Evolutionary conservation across 2,113 vertebrate species (phyloP), one percentile per base, ranked within the genome.

Genomic region (Osmerus mordax): DNA sequence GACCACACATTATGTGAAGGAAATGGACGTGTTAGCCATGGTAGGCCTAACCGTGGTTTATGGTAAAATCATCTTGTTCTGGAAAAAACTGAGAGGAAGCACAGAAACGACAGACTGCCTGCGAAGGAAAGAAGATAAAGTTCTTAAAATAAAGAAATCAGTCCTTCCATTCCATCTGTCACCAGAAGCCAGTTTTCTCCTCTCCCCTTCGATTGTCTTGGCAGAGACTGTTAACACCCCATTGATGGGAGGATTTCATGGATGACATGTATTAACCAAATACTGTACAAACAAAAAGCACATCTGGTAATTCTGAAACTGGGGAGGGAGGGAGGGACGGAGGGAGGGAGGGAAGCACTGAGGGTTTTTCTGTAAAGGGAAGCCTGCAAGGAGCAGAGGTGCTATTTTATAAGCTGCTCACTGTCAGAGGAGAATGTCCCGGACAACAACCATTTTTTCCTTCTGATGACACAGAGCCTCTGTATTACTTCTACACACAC

Each of bases 121-220:
- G 83, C 81, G 85, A 80, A 75, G 83, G 77, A 66, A 78, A 82
- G 77, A 84, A 80, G 84, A 86, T 84, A 78, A 71, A 78, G 61
- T 83, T 76, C 74, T 74, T 78, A 75, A 86, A 88, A 85, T 89
- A 77, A 84, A 85, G 76, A 83, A 87, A 78, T 90, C 84, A 86
- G 77, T 72, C 79, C 76, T 83, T 86, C 72, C 71, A 66, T 82
- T 81, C 82, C 82, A 85, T 87, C 89, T 87, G 86, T 89, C 87
- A 87, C 69, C 29, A 72, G 78, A 78, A 79, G 78, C 77, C 74
- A 81, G 78, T 81, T 73, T 51, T 69, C 68, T 80, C 76, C 69
- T 76, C 73, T 62, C 23, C 72, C 41, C 41, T 81, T 75, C 67
- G 80, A 83, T 82, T 75, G 80, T 81, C 79, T 83, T 87, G 83